Evolutionary conservation across 2,888 invertebrate genomes (phyloP), one percentile per base, ranked within the genome.

Genomic region (Drosophila subsilvestris): DNA sequence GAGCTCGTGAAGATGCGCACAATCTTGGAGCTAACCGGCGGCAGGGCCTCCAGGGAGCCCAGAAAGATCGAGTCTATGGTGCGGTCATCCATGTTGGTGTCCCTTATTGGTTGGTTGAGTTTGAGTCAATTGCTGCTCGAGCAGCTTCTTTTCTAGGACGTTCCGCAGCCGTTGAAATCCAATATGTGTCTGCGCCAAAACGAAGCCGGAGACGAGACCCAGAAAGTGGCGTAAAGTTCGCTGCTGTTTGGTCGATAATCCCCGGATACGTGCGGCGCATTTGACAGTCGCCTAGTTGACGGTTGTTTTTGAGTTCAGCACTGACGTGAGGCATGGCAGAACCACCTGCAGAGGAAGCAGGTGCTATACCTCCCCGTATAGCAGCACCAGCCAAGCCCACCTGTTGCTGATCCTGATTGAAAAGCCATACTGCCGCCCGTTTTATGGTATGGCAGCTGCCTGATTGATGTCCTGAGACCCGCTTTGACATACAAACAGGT

Each of bases 1-100:
- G 99, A 99, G 90, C 98, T 98, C 71, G 98, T 99, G 91, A 99
- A 99, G 86, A 99, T 99, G 80, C 99, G 94, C 27, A 99, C 99
- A 89, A 99, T 98, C 94, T 98, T 99, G 47, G 99, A 99, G 93
- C 98, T 98, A 75, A 99, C 98, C 0, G 98, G 97, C 0, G 99
- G 99, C 80, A 99, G 93, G 55, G 95, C 95, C 91, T 97, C 96
- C 80, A 98, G 93, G 0, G 96, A 96, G 22, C 98, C 98, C 29
- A 95, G 94, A 93, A 98, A 98, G 89, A 98, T 98, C 60, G 96
- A 94, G 92, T 98, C 98, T 37, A 98, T 95, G 0, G 96, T 97
- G 71, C 96, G 94, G 92, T 98, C 98, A 91, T 98, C 98, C 98
- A 98, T 98, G 43, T 45, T 37, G 45, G n/a, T 37, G 5, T n/a